Evolutionary conservation across 2,888 invertebrate genomes (phyloP).

Genomic region (Cantharis flavilabris): DNA sequence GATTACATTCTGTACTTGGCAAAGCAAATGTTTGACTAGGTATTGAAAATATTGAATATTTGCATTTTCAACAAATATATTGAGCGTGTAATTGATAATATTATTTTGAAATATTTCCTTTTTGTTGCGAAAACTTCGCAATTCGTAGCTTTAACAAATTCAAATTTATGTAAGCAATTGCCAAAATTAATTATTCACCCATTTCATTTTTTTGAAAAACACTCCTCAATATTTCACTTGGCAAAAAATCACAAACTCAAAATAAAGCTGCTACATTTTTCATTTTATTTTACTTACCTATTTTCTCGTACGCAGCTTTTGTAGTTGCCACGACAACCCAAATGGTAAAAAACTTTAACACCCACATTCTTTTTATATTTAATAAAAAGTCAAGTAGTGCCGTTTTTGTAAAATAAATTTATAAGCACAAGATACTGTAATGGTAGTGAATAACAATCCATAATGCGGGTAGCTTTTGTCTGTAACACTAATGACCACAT

Average conservation of each 20-base stretch:
- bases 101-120: not conserved
- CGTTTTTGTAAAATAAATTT: conserved; percentile 9
- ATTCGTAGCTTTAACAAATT: not conserved
- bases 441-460: conserved; percentile 9
- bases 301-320: conserved; percentile 23
- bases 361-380: conserved; percentile 23
- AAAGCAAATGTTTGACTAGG: conserved; percentile 1
- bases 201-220: not conserved
- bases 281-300: conserved; percentile 23
- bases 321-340: conserved; percentile 14
- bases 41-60: not conserved
- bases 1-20: conserved; percentile 1
- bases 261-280: conserved; percentile 10
- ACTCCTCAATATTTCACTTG: not conserved
- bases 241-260: conserved; percentile 9
- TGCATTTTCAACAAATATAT: not conserved
- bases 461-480: conserved; percentile 10
- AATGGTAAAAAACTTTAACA: conserved; percentile 18
- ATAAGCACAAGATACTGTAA: conserved; percentile 14
- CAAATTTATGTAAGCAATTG: not conserved
- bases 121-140: not conserved
- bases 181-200: not conserved
- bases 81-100: not conserved
- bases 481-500: conserved; percentile 14
- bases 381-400: conserved; percentile 12